Conservation (phyloP, 2,888 invertebrate species). For the Tetrapedia diversipes region DNA sequence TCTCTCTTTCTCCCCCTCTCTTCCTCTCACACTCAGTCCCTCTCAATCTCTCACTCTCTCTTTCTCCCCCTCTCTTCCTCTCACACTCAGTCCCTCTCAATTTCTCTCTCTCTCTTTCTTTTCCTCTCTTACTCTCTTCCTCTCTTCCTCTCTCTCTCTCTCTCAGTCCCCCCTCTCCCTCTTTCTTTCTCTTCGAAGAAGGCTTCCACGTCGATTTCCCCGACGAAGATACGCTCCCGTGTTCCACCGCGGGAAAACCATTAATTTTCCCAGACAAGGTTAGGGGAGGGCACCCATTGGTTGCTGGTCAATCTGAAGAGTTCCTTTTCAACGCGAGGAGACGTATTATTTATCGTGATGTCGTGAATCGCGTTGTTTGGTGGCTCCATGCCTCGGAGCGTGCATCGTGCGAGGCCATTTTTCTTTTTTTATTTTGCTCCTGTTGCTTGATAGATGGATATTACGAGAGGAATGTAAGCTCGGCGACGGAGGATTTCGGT, state of each 20-base stretch:
- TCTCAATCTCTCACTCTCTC: too few relatives aligned
- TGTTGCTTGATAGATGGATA: neutral
- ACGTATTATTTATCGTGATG: slow-evolving; percentile 19
- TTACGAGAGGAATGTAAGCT: neutral
- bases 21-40: neutral
- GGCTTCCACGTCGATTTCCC: slow-evolving; percentile 4
- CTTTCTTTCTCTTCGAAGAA: neutral
- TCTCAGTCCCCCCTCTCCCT: neutral
- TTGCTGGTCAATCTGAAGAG: slow-evolving; percentile 22
- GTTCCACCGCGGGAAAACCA: slow-evolving; percentile 23
- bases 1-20: too few relatives aligned
- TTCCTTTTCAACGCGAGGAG: slow-evolving; percentile 10
- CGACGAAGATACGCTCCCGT: slow-evolving; percentile 19
- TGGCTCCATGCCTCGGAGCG: neutral
- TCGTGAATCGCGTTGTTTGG: slow-evolving; percentile 1
- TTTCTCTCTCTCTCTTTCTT: slow-evolving; percentile 23
- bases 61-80: neutral
- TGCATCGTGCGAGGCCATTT: neutral
- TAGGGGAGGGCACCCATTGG: slow-evolving; percentile 12
- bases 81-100: slow-evolving; percentile 16
- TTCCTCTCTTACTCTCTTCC: too few relatives aligned
- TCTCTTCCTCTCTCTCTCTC: too few relatives aligned
- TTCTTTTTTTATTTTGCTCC: neutral
- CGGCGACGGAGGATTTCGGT: neutral
- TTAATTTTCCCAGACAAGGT: slow-evolving; percentile 34